Base-by-base conservation (phyloP, 2,888 invertebrate species). In the Endomychus coccineus region DNA sequence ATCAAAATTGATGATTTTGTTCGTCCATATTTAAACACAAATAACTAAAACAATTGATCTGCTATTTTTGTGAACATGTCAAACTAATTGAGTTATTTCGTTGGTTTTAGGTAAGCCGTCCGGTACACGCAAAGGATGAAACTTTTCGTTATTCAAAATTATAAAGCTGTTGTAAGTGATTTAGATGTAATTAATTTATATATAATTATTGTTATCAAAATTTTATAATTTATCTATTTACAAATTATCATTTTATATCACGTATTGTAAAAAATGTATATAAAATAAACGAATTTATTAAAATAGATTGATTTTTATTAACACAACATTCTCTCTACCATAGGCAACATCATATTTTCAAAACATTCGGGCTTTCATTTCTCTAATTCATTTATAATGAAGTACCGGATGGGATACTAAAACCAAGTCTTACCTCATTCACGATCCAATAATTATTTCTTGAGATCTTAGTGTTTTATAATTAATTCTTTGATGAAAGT, bases 41-140 rank as follows among this genome's bases (percentile, higher is more conserved):
- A n/a, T 19, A 19, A n/a, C 21, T n/a, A n/a, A n/a, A n/a, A n/a
- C n/a, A n/a, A n/a, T n/a, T n/a, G n/a, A n/a, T n/a, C n/a, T n/a
- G n/a, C n/a, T n/a, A n/a, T n/a, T 25, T 25, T 25, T 6, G 11
- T 25, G 5, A 7, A 25, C 10, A 6, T 10, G 6, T 10, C 7
- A 7, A 6, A 37, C 16, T 36, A 40, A 40, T 36, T 24, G 9
- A 16, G 40, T 31, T 44, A 10, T 51, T 49, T 49, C 39, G 35
- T 55, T 55, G 49, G 50, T 58, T 58, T 33, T 52, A 58, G 58
- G 58, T 16, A 58, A 58, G 48, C 56, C 58, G 37, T 51, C 56
- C 40, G 56, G 54, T 39, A 52, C 57, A 41, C 56, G 57, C 44
- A 58, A 58, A 48, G 55, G 56, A 44, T 58, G 53, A 55, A 28